Conservation (phyloP, 2,888 invertebrate species). For the Pediacus dermestoides region DNA sequence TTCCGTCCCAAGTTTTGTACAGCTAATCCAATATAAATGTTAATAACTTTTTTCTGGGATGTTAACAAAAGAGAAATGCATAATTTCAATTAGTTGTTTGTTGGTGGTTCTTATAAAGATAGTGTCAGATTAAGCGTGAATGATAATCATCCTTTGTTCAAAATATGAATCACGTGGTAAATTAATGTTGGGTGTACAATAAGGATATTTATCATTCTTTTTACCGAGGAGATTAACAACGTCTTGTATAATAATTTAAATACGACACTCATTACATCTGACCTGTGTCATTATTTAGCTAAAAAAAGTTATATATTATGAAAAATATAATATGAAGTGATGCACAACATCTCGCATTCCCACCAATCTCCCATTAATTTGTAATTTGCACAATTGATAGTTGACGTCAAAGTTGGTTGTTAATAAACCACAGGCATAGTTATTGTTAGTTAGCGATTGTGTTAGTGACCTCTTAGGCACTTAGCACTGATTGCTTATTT, state of each 20-base stretch:
- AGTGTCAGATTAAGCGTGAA: constrained; percentile 17
- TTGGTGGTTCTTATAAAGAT: too few relatives aligned
- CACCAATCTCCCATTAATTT: constrained; percentile 27
- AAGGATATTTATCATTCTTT: constrained; percentile 22
- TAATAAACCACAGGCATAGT: constrained; percentile 31
- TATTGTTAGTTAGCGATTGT: constrained; percentile 29
- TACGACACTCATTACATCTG: constrained; percentile 17
- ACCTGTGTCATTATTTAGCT: constrained; percentile 14
- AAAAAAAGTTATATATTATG: constrained; percentile 4
- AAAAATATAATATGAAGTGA: constrained; percentile 10
- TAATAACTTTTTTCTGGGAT: too few relatives aligned
- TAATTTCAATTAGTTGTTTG: too few relatives aligned
- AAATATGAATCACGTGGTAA: constrained; percentile 18
- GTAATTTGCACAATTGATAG: constrained; percentile 33
- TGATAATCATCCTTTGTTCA: constrained; percentile 20
- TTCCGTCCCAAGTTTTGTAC: too few relatives aligned
- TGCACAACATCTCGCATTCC: constrained; percentile 14
- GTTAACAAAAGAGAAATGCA: too few relatives aligned
- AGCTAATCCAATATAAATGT: too few relatives aligned
- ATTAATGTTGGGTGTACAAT: constrained; percentile 20
- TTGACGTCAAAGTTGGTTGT: constrained; percentile 37
- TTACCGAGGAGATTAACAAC: constrained; percentile 21
- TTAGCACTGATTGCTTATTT: constrained; percentile 36
- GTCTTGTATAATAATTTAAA: constrained; percentile 20
- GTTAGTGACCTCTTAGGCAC: constrained; percentile 37